Evolutionary conservation across 2,797 vertebrate species (phyloP), one percentile per base, ranked within the genome.

Genomic region (Falco novaeseelandiae): DNA sequence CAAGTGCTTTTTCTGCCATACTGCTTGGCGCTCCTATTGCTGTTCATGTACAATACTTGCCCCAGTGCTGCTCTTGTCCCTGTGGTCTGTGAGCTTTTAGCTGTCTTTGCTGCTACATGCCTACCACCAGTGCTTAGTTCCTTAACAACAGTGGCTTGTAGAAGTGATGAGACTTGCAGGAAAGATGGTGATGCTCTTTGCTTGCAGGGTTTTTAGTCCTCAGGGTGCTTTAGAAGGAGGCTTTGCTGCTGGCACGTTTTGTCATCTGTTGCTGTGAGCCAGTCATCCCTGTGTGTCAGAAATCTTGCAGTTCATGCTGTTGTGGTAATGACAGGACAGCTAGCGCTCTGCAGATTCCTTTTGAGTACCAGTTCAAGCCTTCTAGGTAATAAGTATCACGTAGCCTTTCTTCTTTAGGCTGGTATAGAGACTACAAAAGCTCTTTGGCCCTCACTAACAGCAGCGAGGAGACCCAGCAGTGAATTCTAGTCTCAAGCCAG

Each of bases 331-430:
- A 14, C 34, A 38, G 76, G 46, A 49, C 52, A 83, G 61, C 25
- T 18, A 27, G 36, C 6, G 3, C 79, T 22, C 17, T 54, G 40
- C 51, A 65, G 12, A 2, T 29, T 51, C 40, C 52, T 71, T 22
- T 8, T 27, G 46, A 49, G 55, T 29, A 65, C 38, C 29, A 23
- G 38, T 38, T 80, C 25, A 29, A 59, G 65, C 34, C 48, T 15
- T 40, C 8, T 15, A 40, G 52, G 42, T 40, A 18, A 17, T 12
- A 16, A 65, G 8, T 23, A 8, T 83, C 61, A 30, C 0, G 0
- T 29, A 34, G 29, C n/a, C 15, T 48, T 74, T 85, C 34, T 48
- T 69, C 36, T n/a, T 65, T 15, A 34, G 42, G 11, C 70, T 71
- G 22, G 7, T 57, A 22, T 0, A 66, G 46, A 46, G 22, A 7